phyloP scores from a whole-genome alignment of 2,888 invertebrate species.

The Orthosia gothica region DNA sequence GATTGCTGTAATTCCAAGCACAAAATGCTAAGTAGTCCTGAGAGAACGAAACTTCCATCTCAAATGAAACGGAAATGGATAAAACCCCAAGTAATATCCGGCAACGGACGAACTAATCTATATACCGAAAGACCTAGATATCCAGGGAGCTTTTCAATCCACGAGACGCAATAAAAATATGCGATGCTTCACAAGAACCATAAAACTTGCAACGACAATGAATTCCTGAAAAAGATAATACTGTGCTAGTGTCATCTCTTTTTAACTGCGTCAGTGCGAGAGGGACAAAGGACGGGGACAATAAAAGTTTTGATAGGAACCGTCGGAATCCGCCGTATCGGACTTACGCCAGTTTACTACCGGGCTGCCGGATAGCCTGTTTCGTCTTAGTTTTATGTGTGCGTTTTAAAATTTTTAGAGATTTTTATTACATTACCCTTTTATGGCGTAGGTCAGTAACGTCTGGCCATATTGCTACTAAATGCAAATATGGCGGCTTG shows the following conservation, averaged over 20 bases:
- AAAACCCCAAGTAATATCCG: slow-evolving; percentile 38
- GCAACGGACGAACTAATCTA: slow-evolving; percentile 57
- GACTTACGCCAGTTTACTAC: slow-evolving; percentile 87
- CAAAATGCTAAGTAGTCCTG: slow-evolving; percentile 20
- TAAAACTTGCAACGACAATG: slow-evolving; percentile 90
- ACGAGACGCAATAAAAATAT: slow-evolving; percentile 90
- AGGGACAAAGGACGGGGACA: slow-evolving; percentile 85
- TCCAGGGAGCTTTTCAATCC: slow-evolving; percentile 84
- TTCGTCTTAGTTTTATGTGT: slow-evolving; percentile 85
- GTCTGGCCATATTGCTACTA: slow-evolving; percentile 63
- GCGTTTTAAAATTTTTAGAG: slow-evolving; percentile 84
- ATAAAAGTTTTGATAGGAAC: slow-evolving; percentile 91
- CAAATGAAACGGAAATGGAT: slow-evolving; percentile 32
- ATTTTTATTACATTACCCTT: slow-evolving; percentile 82
- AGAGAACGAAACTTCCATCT: not conserved
- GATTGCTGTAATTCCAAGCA: not conserved
- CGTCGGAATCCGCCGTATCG: slow-evolving; percentile 88
- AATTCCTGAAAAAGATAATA: slow-evolving; percentile 90
- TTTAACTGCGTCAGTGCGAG: slow-evolving; percentile 83
- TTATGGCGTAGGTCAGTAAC: slow-evolving; percentile 70
- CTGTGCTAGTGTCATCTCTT: slow-evolving; percentile 83
- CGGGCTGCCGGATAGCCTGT: slow-evolving; percentile 76
- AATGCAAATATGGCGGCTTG: slow-evolving; percentile 68
- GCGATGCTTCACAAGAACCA: slow-evolving; percentile 85
- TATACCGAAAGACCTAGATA: slow-evolving; percentile 70